Base-by-base conservation (phyloP, 2,888 invertebrate genomes). In the Anticlea derivata region DNA sequence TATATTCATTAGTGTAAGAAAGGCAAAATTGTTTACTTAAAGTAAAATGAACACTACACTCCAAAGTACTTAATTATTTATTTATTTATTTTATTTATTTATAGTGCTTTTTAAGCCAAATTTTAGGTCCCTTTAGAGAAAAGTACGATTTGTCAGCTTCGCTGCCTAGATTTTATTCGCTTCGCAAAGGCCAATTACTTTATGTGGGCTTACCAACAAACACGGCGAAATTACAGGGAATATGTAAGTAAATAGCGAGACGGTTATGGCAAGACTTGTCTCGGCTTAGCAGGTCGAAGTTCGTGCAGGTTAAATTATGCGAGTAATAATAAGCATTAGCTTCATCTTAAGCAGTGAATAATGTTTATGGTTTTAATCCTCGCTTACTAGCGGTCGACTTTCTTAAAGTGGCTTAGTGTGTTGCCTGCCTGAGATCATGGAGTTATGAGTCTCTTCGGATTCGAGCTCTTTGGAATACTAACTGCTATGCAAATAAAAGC, bases 341-440 rank as follows among this genome's bases (percentile, higher is more conserved):
- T 38, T 26, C 39, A 45, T 39, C 33, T 47, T 37, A 26, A 29
- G 30, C 37, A 8, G 45, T 40, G 41, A 35, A 30, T 41, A 17
- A 35, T 29, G 48, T 31, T 50, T 43, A 43, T 44, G 38, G 33
- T 50, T 31, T 13, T 44, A 50, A 50, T 38, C 38, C 31, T 17
- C 23, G 20, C 23, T 11, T 20, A 11, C 12, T 33, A 33, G 20
- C 23, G 22, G 7, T 13, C 7, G 30, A 20, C 20, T 40, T 29
- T 11, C 31, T 17, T 7, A 8, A 39, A 39, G 39, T 7, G 23
- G 35, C 35, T 39, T 29, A 7, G 17, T 17, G 4, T 17, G 17
- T 17, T 17, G 17, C 4, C 17, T 17, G 17, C 17, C 17, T 17
- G 2, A 4, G 17, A 17, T 2, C 17, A 17, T 4, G n/a, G n/a